Base-by-base conservation (phyloP, 2,888 invertebrate species). In the Eremobia ochroleuca region DNA sequence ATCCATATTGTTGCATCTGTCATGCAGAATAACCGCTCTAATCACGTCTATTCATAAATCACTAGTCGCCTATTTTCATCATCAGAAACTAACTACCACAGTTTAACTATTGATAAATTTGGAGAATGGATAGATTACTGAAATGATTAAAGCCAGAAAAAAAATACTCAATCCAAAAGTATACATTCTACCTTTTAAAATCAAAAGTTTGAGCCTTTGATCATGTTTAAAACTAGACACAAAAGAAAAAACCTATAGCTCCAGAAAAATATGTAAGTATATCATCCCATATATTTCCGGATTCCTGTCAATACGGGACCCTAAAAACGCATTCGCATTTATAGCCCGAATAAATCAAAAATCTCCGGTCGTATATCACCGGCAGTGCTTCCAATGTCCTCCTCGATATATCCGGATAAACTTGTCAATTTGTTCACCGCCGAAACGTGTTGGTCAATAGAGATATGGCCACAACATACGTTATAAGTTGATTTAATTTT, bases 401-500 rank as follows among this genome's bases (percentile, higher is more conserved):
- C 87, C 88, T 81, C 90, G 88, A 94, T 93, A 94, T 92, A 91
- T 90, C 89, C 86, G 92, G 89, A 92, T 95, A 93, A 92, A 92
- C 92, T 92, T 91, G 92, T 91, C 93, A 94, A 93, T 94, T 92
- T 92, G 92, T 91, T 90, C 88, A 83, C 87, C 85, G 89, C 90
- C 87, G 90, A 93, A 92, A 92, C 89, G 91, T 89, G 92, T 91
- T 90, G 92, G 91, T 85, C 87, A 87, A 89, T 89, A 87, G 89
- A 87, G 88, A 90, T 90, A 89, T 85, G 88, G 87, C 73, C 89
- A 87, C 90, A 85, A 89, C 88, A 91, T 91, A 90, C 89, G 91
- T 93, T 93, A 91, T 88, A 92, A 87, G 93, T 92, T 92, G 90
- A 93, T 94, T 93, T 90, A 89, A 94, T 94, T 94, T 94, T 91